A percentile compares a stretch with the other conserved stretches of the same genome.
These are phyloP conservation scores for Coenobita brevimanus DNA, from an alignment of 1,140 invertebrate genomes.

Conservation along the genomic window DNA sequence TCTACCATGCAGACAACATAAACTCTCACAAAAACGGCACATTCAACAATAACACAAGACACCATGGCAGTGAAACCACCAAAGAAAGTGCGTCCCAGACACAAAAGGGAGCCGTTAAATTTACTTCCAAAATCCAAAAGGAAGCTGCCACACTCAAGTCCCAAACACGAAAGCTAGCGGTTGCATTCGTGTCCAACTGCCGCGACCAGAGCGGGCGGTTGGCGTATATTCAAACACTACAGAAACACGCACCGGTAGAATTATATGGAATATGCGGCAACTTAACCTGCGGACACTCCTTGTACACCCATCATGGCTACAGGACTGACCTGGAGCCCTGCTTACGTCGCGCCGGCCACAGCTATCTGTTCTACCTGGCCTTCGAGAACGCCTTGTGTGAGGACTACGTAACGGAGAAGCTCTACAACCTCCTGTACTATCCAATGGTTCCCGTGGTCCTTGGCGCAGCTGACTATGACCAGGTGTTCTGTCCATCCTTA, in stretches of 20 bases:
- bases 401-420: constrained; percentile 73
- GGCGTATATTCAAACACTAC: constrained; percentile 74
- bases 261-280: constrained; percentile 75
- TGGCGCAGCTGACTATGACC: constrained; percentile 78
- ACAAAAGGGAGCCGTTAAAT: too few relatives aligned
- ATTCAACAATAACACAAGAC: too few relatives aligned
- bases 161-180: too few relatives aligned
- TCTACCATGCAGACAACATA: too few relatives aligned
- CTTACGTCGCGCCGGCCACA: constrained; percentile 28
- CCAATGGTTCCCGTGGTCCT: constrained; percentile 82
- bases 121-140: too few relatives aligned
- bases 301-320: constrained; percentile 13
- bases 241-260: constrained; percentile 75
- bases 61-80: too few relatives aligned
- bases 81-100: too few relatives aligned
- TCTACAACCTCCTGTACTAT: constrained; percentile 70
- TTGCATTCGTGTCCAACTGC: constrained; percentile 73
- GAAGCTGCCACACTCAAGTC: too few relatives aligned
- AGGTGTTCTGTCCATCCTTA: too few relatives aligned
- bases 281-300: constrained; percentile 8
- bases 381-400: constrained; percentile 75
- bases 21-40: too few relatives aligned
- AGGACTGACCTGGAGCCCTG: not conserved
- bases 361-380: constrained; percentile 75
- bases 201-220: constrained; percentile 72